Evolutionary conservation across 2,888 invertebrate genomes (phyloP).

Genomic region (Agrochola lota): DNA sequence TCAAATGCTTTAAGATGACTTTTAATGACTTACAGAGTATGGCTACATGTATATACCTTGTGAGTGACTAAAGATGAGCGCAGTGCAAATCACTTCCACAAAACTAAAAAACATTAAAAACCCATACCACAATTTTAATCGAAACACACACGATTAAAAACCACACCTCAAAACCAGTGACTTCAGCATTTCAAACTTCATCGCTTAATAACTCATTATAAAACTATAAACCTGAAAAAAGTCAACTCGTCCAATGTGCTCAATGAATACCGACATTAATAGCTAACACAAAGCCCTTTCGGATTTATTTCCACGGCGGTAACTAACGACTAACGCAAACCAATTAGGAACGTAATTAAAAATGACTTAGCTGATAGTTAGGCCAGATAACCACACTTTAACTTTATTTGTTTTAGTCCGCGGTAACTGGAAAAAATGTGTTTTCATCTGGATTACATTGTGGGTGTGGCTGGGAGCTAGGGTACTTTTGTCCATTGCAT

Average conservation of each 20-base stretch:
- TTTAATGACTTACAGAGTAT: too few relatives aligned
- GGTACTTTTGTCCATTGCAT: background rate
- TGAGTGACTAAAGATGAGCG: background rate
- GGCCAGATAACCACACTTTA: conserved; percentile 70
- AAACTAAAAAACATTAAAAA: background rate
- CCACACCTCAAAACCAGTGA: background rate
- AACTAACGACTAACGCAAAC: conserved; percentile 68
- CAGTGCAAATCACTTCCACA: background rate
- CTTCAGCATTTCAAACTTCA: conserved; percentile 6
- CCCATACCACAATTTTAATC: background rate
- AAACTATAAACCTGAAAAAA: conserved; percentile 7
- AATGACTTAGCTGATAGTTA: conserved; percentile 81
- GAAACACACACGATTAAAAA: background rate
- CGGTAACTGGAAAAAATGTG: conserved; percentile 64
- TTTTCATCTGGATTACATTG: conserved; percentile 77
- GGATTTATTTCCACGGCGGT: conserved; percentile 48
- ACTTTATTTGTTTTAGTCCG: conserved; percentile 70
- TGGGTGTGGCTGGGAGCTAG: conserved; percentile 72
- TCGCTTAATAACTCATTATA: conserved; percentile 19
- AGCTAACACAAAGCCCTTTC: conserved; percentile 46
- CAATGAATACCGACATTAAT: conserved; percentile 45
- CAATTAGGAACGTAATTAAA: conserved; percentile 80
- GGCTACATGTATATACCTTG: too few relatives aligned
- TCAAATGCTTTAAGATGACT: too few relatives aligned
- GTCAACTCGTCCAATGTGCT: conserved; percentile 6